Evolutionary conservation across 64 coral and sea anemone genomes (phyloP), one percentile per base, ranked within the genome.

Genomic region (Porites australiensis): DNA sequence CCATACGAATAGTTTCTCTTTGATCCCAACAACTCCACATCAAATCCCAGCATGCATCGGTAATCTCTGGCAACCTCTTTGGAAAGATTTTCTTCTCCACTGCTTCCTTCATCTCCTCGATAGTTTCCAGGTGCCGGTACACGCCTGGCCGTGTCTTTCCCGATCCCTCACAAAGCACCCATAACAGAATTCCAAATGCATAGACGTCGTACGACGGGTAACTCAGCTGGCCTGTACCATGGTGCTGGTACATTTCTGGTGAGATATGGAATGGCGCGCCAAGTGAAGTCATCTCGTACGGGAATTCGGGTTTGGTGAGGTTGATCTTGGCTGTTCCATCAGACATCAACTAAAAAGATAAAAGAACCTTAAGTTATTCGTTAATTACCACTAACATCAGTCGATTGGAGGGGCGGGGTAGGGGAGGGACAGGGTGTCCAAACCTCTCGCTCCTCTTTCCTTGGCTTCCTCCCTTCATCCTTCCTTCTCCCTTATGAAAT

Each of bases 261-360:
- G 91, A 93, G 47, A 93, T 93, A 27, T 93, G 91, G 74, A 93
- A 93, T 10, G 91, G 91, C 19, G 52, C n/a, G 7, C 91, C 91
- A 9, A 93, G 58, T 9, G 74, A 13, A 2, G 91, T 93, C 64
- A 74, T 63, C n/a, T 79, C 48, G 44, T 77, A 87, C 68, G 91
- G 91, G 62, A 77, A 87, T 48, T 87, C 91, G 52, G 91, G 91
- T 87, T 93, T 93, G 22, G 71, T 58, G 6, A 93, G 72, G 64
- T 93, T 93, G 61, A 93, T 79, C 48, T 93, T 93, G n/a, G 91
- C 91, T 47, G 47, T 71, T 77, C 82, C 91, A 59, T 91, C 89
- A 22, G 10, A 52, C 63, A 72, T 91, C 9, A 91, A 18, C 89
- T 91, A 11, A 4, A 21, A n/a, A 4, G 45, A 44, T 57, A 53